phyloP scores from a whole-genome alignment of 2,797 vertebrate genomes.

The Pitangus sulphuratus region DNA sequence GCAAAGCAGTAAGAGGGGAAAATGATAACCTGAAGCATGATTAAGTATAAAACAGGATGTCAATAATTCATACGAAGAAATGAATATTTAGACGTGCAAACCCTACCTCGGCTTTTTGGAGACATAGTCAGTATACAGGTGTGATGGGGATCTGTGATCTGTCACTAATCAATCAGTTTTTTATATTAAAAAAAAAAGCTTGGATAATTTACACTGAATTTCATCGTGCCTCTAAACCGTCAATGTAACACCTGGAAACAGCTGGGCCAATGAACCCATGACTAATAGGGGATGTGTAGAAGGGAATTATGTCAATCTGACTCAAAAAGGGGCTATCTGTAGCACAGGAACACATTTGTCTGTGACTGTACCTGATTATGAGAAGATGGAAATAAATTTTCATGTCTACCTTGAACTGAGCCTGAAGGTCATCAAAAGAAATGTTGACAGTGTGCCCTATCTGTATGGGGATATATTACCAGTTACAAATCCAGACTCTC shows the following conservation, averaged over 20 bases:
- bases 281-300: background rate
- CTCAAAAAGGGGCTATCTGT: background rate
- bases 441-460: background rate
- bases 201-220: background rate
- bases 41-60: background rate
- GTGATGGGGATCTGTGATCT: background rate
- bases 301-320: background rate
- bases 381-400: background rate
- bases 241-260: background rate
- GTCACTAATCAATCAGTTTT: background rate
- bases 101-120: background rate
- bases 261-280: background rate
- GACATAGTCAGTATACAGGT: background rate
- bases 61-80: conserved; percentile 21
- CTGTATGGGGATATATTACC: background rate
- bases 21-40: background rate
- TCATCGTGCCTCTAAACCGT: background rate
- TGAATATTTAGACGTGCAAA: background rate
- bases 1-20: background rate
- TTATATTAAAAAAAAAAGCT: background rate
- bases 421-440: background rate
- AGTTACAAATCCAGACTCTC: background rate
- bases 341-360: rapidly evolving
- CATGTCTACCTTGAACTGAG: background rate
- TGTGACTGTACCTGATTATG: background rate